These are phyloP conservation scores for Pterophyllum scalare DNA, from an alignment of 2,113 vertebrate genomes.

Conservation along the genomic window DNA sequence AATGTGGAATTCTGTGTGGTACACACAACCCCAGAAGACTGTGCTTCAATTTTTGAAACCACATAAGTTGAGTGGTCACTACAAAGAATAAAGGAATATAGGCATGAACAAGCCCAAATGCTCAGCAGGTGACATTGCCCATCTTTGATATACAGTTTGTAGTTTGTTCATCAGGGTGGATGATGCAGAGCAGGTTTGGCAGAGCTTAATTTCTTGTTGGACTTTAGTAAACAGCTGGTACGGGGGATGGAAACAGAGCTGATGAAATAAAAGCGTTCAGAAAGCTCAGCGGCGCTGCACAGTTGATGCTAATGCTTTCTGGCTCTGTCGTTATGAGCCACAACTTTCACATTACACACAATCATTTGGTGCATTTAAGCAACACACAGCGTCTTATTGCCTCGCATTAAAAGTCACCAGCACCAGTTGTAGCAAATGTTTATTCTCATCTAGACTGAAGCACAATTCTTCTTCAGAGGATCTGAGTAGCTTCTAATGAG, in stretches of 20 bases:
- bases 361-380: neutral
- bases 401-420: neutral
- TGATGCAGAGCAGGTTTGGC: neutral
- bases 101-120: neutral
- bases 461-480: neutral
- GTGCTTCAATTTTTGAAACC: neutral
- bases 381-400: neutral
- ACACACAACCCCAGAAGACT: neutral
- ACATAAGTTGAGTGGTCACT: neutral
- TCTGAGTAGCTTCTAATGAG: constrained; percentile 29
- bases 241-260: neutral
- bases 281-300: neutral
- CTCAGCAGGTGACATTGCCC: too few species aligned
- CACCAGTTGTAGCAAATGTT: neutral
- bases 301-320: neutral
- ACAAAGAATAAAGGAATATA: neutral
- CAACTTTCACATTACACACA: neutral
- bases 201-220: neutral
- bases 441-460: neutral
- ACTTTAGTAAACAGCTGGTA: neutral
- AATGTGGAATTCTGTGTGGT: neutral
- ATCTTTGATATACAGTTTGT: neutral
- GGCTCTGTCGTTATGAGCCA: neutral
- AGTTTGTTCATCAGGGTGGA: neutral
- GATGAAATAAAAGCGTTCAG: neutral